These are phyloP conservation scores for Ferdinandea cuprea DNA, from an alignment of 2,888 invertebrate species.

Conservation along the genomic window DNA sequence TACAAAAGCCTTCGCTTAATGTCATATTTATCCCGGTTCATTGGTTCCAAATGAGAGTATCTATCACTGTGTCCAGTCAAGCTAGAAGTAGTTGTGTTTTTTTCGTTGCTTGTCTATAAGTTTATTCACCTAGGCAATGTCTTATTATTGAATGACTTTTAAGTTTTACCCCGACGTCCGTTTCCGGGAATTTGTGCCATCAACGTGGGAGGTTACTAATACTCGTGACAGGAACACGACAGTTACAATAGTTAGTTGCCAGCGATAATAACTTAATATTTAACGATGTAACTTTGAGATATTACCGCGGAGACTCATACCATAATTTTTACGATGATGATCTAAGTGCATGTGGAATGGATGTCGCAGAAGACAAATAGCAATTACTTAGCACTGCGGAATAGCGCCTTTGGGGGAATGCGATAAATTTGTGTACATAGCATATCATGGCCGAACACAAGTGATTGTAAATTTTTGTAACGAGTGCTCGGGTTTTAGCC, in stretches of 20 bases:
- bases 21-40: constrained; percentile 28
- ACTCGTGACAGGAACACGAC: constrained; percentile 13
- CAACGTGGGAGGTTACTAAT: constrained; percentile 15
- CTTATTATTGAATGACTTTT: constrained; percentile 4
- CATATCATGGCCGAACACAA: too few species aligned
- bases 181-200: constrained; percentile 11
- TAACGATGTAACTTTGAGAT: constrained; percentile 10
- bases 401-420: constrained; percentile 4
- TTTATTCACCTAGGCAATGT: constrained; percentile 17
- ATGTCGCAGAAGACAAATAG: neutral
- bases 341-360: neutral
- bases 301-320: neutral
- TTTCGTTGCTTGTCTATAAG: neutral
- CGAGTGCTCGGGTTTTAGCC: neutral
- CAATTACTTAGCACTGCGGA: constrained; percentile 1
- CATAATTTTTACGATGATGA: constrained; percentile 7
- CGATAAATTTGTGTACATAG: constrained; percentile 24
- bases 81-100: neutral
- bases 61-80: neutral
- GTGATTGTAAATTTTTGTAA: neutral
- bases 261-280: neutral
- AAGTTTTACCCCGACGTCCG: neutral
- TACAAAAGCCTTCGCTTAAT: constrained; percentile 24
- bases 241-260: constrained; percentile 17
- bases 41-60: constrained; percentile 7